A percentile compares a stretch with the other conserved stretches of the same genome.
Evolutionary conservation across 2,113 vertebrate genomes (phyloP).

Genomic region (Parus major): DNA sequence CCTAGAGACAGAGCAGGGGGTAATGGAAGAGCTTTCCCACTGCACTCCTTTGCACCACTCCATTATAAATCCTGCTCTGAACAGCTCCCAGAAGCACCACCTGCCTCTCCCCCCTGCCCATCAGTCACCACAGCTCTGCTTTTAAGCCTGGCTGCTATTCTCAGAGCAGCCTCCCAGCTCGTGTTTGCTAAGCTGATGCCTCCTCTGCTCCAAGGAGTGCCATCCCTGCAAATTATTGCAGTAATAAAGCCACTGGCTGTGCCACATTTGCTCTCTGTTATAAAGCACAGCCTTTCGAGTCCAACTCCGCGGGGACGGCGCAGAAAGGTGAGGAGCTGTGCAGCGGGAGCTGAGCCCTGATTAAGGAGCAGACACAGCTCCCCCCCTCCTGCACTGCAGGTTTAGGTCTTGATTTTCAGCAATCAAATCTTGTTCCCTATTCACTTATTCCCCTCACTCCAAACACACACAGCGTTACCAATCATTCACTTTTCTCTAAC

Average conservation of each 20-base stretch:
- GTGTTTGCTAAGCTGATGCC: constrained; percentile 51
- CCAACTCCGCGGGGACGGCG: constrained; percentile 10
- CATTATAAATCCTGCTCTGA: constrained; percentile 17
- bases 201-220: constrained; percentile 57
- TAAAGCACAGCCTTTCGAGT: constrained; percentile 27
- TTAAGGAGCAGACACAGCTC: constrained; percentile 32
- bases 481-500: not conserved
- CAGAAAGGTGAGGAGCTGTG: constrained; percentile 29
- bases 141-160: constrained; percentile 30
- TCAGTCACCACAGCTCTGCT: constrained; percentile 9
- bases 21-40: not conserved
- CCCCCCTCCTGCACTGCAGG: not conserved
- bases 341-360: constrained; percentile 23
- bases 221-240: constrained; percentile 58
- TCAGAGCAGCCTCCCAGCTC: constrained; percentile 42
- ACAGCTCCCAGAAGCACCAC: not conserved
- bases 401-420: constrained; percentile 27
- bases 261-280: constrained; percentile 38
- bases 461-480: not conserved
- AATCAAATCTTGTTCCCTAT: constrained; percentile 18
- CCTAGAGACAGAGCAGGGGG: not conserved
- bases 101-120: constrained; percentile 25
- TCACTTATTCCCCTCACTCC: constrained; percentile 27
- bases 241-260: constrained; percentile 51
- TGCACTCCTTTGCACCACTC: not conserved